Evolutionary conservation across 2,797 vertebrate species (phyloP), one percentile per base, ranked within the genome.

Genomic region (Tolypeutes matacus): DNA sequence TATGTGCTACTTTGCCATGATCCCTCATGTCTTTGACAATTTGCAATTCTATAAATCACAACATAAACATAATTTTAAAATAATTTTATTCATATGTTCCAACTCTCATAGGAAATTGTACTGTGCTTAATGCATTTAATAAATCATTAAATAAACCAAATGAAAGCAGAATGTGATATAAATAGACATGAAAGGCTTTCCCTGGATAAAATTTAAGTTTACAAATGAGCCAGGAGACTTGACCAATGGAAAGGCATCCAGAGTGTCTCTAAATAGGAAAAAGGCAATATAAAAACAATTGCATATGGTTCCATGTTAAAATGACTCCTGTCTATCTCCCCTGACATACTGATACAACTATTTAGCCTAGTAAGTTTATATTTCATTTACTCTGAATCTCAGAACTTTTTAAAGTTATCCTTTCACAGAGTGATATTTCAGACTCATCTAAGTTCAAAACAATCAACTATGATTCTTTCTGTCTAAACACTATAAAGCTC

Each of bases 31-130:
- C 96, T 97, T n/a, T 92, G 77, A 94, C 87, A 96, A 97, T 97
- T 97, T 97, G 92, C 93, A 96, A 91, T 96, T 97, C 94, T 95
- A 96, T 96, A 97, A 96, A 96, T 96, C 90, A 97, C 60, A 94
- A 96, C 92, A 93, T 94, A 97, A 96, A 96, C 39, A 93, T 91
- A 95, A 97, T 97, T 95, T 96, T 91, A 56, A 97, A 96, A 90
- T 96, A 93, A 96, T 96, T 97, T 96, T 89, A 97, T 95, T 96
- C 90, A 85, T 78, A 89, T 86, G 92, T 90, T 95, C 49, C 34
- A 88, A 75, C 56, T 93, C 96, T 96, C 96, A 64, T 53, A 95
- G 94, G 95, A 95, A 96, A 93, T 95, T 84, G 67, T 62, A 64
- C 87, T 77, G 29, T 77, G 64, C 77, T 95, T 88, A 96, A 96